A percentile compares a stretch with the other conserved stretches of the same genome.
Evolutionary conservation across 2,797 vertebrate genomes (phyloP).

Genomic region (Eulemur rubriventer): DNA sequence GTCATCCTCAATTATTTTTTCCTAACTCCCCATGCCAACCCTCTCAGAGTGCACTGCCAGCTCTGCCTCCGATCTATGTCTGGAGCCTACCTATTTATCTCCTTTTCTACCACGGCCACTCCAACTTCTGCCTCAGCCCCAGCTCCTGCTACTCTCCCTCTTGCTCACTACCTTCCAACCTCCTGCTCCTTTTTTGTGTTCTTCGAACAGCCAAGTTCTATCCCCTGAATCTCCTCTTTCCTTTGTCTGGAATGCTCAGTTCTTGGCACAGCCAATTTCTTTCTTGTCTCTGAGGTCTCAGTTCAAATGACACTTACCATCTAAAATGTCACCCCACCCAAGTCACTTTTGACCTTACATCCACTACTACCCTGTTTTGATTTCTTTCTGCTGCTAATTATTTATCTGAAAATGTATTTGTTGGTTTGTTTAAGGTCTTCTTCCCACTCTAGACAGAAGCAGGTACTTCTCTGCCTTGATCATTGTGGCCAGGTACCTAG

Average conservation of each 20-base stretch:
- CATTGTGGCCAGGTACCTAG: background rate
- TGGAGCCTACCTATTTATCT: background rate
- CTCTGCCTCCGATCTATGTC: background rate
- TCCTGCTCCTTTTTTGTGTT: background rate
- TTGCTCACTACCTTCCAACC: background rate
- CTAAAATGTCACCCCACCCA: background rate
- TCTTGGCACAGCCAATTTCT: background rate
- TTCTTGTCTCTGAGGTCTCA: background rate
- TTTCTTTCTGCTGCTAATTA: background rate
- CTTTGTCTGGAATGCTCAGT: background rate
- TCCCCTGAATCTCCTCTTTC: background rate
- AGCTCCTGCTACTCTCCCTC: background rate
- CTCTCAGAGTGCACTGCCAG: background rate
- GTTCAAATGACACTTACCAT: background rate
- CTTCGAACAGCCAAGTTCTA: background rate
- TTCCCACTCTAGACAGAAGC: background rate
- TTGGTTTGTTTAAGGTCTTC: background rate
- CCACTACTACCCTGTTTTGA: background rate
- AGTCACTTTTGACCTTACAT: background rate
- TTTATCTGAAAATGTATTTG: background rate
- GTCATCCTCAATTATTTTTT: background rate
- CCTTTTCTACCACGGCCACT: background rate
- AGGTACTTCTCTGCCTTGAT: background rate
- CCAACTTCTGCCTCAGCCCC: background rate
- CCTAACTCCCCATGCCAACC: background rate